Evolutionary conservation across 2,113 vertebrate genomes (phyloP).

Genomic region (Boulengeromyrus knoepffleri): DNA sequence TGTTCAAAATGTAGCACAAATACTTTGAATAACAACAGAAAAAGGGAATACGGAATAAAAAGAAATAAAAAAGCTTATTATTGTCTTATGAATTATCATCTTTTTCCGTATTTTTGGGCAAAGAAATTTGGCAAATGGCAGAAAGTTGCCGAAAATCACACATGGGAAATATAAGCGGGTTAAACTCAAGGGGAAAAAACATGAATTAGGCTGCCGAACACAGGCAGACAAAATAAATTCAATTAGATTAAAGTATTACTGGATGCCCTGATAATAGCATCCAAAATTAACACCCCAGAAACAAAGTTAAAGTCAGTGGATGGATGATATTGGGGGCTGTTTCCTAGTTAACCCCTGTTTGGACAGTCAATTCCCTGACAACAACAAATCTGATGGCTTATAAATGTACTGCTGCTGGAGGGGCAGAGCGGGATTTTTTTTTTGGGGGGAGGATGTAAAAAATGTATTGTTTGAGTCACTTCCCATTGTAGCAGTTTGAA

Average conservation of each 20-base stretch:
- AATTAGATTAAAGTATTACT: conserved; percentile 20
- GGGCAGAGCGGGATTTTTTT: background rate
- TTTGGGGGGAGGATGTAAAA: background rate
- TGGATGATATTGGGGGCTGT: conserved; percentile 1
- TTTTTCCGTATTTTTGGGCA: background rate
- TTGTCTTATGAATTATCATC: conserved; percentile 3
- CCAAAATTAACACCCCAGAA: conserved; percentile 3
- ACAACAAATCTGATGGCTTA: conserved; percentile 26
- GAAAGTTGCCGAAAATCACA: background rate
- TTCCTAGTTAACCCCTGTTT: conserved; percentile 18
- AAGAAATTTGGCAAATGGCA: conserved; percentile 3
- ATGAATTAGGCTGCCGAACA: conserved; percentile 5
- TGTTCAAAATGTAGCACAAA: background rate
- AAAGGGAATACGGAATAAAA: background rate
- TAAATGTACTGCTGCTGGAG: conserved; percentile 15
- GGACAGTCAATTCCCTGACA: conserved; percentile 17
- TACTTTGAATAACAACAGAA: background rate
- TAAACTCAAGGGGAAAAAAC: background rate
- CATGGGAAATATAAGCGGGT: conserved; percentile 3
- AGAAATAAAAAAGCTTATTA: background rate
- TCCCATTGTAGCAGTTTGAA: conserved; percentile 14
- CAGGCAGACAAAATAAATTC: conserved; percentile 5
- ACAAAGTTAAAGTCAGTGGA: conserved; percentile 11
- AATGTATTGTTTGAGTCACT: conserved; percentile 18
- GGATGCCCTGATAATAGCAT: conserved; percentile 14